Percentiles rank a stretch among this genome's conserved stretches.
These are phyloP conservation scores for Trichonephila clavata DNA, from an alignment of 1,140 invertebrate species.

Conservation along the genomic window DNA sequence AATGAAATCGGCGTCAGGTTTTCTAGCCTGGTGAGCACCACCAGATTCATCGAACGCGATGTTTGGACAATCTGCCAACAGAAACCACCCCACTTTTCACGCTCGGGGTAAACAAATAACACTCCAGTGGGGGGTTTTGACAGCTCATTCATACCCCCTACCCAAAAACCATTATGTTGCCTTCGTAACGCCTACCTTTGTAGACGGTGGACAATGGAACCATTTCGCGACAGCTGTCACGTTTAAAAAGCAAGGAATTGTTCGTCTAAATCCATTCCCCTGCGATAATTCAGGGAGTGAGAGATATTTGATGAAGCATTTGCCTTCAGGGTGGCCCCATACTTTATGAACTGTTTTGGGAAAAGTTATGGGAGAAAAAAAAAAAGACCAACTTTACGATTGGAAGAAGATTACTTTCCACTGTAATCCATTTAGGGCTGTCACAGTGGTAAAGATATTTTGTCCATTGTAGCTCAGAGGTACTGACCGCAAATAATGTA, in stretches of 20 bases:
- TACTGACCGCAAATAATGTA: not conserved
- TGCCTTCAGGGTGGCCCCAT: slow-evolving; percentile 25
- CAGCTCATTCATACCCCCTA: slow-evolving; percentile 11
- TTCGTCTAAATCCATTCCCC: not conserved
- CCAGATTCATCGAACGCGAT: slow-evolving; percentile 4
- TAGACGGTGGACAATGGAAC: not conserved
- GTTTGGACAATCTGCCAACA: slow-evolving; percentile 47
- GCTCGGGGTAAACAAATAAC: slow-evolving; percentile 56
- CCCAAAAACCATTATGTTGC: not conserved
- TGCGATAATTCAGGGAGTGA: slow-evolving; percentile 8
- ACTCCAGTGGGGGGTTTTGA: slow-evolving; percentile 33
- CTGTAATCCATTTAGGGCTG: not conserved
- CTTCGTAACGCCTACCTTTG: not conserved
- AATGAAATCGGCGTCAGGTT: slow-evolving; percentile 29
- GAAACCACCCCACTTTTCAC: slow-evolving; percentile 15
- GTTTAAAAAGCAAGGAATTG: not conserved
- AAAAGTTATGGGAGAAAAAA: not conserved
- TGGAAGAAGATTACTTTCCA: not conserved
- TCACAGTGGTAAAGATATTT: not conserved
- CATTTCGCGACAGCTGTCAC: slow-evolving; percentile 53
- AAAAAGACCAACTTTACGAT: not conserved
- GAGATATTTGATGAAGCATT: slow-evolving; percentile 35
- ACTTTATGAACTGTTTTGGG: slow-evolving; percentile 17
- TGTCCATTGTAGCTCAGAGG: not conserved
- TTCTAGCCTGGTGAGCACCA: slow-evolving; percentile 9